A percentile compares a stretch with the other conserved stretches of the same genome.
These are phyloP conservation scores for Drosophila crucigera DNA, from an alignment of 2,888 invertebrate genomes.

Conservation along the genomic window DNA sequence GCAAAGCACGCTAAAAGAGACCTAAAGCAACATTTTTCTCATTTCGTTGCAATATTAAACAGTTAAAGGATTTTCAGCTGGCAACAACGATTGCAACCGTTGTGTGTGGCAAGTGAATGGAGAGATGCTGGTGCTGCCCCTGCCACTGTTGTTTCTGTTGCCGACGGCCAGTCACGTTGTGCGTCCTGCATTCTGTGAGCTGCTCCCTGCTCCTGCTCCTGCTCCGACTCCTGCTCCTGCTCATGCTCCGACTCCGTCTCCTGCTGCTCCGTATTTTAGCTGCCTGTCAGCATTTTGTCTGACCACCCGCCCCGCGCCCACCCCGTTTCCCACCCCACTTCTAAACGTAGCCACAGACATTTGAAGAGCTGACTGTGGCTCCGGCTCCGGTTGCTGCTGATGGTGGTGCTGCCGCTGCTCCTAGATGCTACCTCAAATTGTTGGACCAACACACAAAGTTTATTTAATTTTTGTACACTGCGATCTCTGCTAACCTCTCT, in stretches of 20 bases:
- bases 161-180: slow-evolving; percentile 39
- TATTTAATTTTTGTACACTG: slow-evolving; percentile 73
- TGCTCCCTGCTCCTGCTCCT: background rate
- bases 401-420: background rate
- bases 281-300: slow-evolving; percentile 66
- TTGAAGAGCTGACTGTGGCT: slow-evolving; percentile 40
- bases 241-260: background rate
- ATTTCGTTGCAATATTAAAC: slow-evolving; percentile 70
- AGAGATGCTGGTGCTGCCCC: background rate
- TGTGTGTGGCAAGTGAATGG: slow-evolving; percentile 26
- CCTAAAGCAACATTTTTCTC: slow-evolving; percentile 27
- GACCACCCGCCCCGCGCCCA: slow-evolving; percentile 14
- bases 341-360: slow-evolving; percentile 60
- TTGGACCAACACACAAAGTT: slow-evolving; percentile 72
- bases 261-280: slow-evolving; percentile 36
- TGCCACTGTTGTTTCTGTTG: slow-evolving; percentile 8
- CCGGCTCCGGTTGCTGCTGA: background rate
- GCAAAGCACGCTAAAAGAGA: slow-evolving; percentile 7
- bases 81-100: slow-evolving; percentile 46
- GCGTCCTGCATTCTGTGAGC: slow-evolving; percentile 11
- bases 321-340: background rate
- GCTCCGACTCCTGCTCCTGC: background rate
- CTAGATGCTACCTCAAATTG: slow-evolving; percentile 64
- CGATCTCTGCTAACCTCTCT: background rate
- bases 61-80: slow-evolving; percentile 67